phyloP scores from a whole-genome alignment of 2,113 vertebrate genomes.

The Phyllostomus hastatus region DNA sequence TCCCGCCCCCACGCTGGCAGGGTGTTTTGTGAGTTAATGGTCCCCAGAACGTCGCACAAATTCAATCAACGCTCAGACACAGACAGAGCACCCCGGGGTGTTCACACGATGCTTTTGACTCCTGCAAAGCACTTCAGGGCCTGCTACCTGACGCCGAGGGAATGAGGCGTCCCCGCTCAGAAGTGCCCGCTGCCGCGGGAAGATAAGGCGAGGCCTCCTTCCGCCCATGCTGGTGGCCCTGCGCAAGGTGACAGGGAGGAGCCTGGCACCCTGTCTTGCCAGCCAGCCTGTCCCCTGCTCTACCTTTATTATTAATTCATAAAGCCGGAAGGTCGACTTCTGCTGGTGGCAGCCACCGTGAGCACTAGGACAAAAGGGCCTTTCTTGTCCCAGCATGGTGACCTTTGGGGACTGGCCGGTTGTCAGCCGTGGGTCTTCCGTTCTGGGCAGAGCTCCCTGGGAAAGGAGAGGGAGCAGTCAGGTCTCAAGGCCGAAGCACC shows the following conservation, averaged over 20 bases:
- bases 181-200: not conserved
- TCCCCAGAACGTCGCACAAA: not conserved
- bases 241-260: not conserved
- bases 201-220: not conserved
- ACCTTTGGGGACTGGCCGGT: not conserved
- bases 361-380: not conserved
- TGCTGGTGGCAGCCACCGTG: not conserved
- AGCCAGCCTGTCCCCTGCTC: not conserved
- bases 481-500: not conserved
- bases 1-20: not conserved
- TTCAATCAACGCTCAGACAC: not conserved
- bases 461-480: not conserved
- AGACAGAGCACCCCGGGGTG: not conserved
- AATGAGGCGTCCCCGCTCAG: not conserved
- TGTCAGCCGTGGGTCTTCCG: not conserved
- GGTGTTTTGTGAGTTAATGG: not conserved
- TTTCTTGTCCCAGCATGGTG: constrained; percentile 45
- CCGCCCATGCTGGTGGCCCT: not conserved
- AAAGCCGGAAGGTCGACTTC: constrained; percentile 56
- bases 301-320: constrained; percentile 60
- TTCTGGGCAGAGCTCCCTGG: not conserved
- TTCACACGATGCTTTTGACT: not conserved
- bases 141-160: not conserved
- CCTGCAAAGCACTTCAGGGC: not conserved
- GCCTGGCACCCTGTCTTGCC: not conserved